Evolutionary conservation across 2,113 vertebrate species (phyloP).

Genomic region (Chaetops frenatus): DNA sequence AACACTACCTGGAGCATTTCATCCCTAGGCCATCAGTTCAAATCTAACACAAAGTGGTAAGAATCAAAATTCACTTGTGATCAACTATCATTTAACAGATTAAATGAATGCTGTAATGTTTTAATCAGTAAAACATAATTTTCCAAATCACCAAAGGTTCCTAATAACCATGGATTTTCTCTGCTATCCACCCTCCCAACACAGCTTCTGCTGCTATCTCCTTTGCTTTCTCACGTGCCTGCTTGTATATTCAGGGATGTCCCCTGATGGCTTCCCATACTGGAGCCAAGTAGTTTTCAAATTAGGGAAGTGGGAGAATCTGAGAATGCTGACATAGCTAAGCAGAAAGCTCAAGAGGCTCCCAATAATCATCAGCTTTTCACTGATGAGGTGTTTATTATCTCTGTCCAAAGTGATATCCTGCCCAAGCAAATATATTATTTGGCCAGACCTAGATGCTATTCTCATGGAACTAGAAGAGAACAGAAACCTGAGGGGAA

Average conservation of each 20-base stretch:
- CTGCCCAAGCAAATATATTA: neutral
- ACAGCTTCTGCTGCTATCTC: neutral
- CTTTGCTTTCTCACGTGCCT: neutral
- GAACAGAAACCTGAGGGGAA: neutral
- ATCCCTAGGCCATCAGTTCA: neutral
- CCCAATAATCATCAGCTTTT: constrained; percentile 29
- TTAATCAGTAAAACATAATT: neutral
- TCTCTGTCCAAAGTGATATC: neutral
- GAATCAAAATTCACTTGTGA: neutral
- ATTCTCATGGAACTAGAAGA: neutral
- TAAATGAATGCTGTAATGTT: neutral
- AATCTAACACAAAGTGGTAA: neutral
- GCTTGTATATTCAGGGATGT: neutral
- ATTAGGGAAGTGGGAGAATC: constrained; percentile 6
- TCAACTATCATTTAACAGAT: neutral
- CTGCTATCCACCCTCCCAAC: neutral
- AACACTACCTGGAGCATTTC: neutral
- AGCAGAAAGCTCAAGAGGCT: constrained; percentile 43
- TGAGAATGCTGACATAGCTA: neutral
- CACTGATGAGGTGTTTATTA: constrained; percentile 47
- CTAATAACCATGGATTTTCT: neutral
- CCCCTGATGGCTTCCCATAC: neutral
- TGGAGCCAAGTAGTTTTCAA: neutral
- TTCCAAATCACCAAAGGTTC: neutral
- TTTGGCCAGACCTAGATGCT: neutral